phyloP scores from a whole-genome alignment of 2,113 vertebrate species.

The Ctenomys sociabilis region DNA sequence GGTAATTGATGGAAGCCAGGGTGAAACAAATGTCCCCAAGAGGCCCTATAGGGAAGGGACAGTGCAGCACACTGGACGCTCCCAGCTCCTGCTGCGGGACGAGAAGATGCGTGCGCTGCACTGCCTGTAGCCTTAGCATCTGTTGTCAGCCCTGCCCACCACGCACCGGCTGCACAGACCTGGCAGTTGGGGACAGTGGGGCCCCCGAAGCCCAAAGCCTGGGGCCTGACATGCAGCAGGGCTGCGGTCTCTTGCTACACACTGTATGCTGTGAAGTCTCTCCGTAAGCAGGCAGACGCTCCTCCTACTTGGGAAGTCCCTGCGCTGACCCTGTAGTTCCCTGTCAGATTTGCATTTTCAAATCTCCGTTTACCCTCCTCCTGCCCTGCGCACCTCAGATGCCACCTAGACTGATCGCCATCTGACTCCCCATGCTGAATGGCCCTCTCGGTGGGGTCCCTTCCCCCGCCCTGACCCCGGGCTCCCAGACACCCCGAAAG shows the following conservation, averaged over 20 bases:
- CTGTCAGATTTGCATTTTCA: not conserved
- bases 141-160: not conserved
- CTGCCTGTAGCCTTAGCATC: not conserved
- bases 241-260: fast-evolving
- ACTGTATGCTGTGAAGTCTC: fast-evolving
- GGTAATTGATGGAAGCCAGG: too few relatives aligned
- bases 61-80: not conserved
- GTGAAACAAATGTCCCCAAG: not conserved
- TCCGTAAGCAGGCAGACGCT: not conserved
- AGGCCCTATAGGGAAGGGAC: not conserved
- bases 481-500: fast-evolving
- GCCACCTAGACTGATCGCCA: fast-evolving
- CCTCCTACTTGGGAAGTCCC: not conserved
- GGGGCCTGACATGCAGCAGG: fast-evolving
- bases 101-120: not conserved
- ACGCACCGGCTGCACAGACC: not conserved
- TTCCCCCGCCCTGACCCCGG: not conserved
- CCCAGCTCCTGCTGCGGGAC: not conserved
- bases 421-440: not conserved
- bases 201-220: not conserved
- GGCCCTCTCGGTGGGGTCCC: not conserved
- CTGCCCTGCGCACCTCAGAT: not conserved
- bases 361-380: not conserved
- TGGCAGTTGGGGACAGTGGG: not conserved
- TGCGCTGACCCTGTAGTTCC: not conserved